phyloP scores from a whole-genome alignment of 2,797 vertebrate genomes.

The Crypturellus tataupa region DNA sequence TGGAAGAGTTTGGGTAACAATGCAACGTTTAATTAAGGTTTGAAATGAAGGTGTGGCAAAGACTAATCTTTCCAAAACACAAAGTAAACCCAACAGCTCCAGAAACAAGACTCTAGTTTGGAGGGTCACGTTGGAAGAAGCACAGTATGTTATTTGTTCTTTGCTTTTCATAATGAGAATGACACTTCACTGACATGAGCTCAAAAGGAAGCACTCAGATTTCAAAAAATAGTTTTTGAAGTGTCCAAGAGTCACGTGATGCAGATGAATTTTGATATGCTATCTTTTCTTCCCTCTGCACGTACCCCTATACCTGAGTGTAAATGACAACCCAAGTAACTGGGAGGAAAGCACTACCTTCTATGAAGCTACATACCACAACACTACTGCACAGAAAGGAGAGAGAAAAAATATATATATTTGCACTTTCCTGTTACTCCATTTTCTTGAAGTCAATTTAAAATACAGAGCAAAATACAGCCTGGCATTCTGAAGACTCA shows the following conservation, averaged over 20 bases:
- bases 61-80: constrained; percentile 25
- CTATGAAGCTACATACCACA: background rate
- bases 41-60: background rate
- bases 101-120: background rate
- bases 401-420: background rate
- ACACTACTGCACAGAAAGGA: background rate
- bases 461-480: background rate
- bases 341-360: background rate
- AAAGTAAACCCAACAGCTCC: background rate
- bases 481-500: fast-evolving
- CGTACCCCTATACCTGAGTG: background rate
- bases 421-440: background rate
- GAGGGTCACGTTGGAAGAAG: background rate
- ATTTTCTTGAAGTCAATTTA: background rate
- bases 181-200: background rate
- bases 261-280: background rate
- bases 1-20: background rate
- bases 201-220: background rate
- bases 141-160: background rate
- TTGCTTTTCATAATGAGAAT: background rate
- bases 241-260: background rate
- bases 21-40: background rate
- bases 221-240: background rate
- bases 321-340: background rate
- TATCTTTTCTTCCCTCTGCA: background rate